Percentiles rank a stretch among this genome's conserved stretches.
phyloP scores from a whole-genome alignment of 2,888 invertebrate species.

The Apantesis nais region DNA sequence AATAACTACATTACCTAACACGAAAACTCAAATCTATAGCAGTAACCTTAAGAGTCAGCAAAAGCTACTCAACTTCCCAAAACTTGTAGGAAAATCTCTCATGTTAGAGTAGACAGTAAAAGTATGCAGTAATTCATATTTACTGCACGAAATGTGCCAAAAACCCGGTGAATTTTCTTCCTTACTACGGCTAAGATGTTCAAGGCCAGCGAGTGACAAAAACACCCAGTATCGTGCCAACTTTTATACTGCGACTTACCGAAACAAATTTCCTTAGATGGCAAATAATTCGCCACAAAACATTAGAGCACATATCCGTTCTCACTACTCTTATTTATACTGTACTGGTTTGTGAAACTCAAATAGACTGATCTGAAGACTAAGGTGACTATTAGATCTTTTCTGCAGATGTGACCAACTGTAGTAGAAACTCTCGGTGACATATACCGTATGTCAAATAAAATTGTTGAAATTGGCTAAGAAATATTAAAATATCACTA shows the following conservation, averaged over 20 bases:
- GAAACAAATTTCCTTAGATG: background rate
- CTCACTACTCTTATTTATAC: background rate
- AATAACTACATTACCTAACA: background rate
- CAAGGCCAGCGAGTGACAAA: slow-evolving; percentile 42
- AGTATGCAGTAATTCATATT: slow-evolving; percentile 46
- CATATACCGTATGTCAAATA: too few relatives aligned
- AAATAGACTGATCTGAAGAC: background rate
- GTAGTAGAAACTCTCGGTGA: too few relatives aligned
- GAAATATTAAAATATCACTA: too few relatives aligned
- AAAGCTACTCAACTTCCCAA: background rate
- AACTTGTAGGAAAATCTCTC: background rate
- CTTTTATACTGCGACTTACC: slow-evolving; percentile 21
- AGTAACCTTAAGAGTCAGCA: background rate
- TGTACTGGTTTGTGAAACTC: too few relatives aligned
- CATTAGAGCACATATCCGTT: background rate
- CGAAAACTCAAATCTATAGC: background rate
- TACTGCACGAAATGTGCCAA: slow-evolving; percentile 44
- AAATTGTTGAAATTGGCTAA: too few relatives aligned
- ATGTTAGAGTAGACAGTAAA: slow-evolving; percentile 24
- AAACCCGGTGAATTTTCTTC: slow-evolving; percentile 27
- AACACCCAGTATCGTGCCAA: slow-evolving; percentile 36
- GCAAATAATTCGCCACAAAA: slow-evolving; percentile 6
- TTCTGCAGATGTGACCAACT: background rate
- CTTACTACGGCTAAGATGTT: slow-evolving; percentile 22
- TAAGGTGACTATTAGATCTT: too few relatives aligned